A percentile compares a stretch with the other conserved stretches of the same genome.
These are phyloP conservation scores for Torymus aiolomorphi DNA, from an alignment of 2,888 invertebrate genomes.

Conservation along the genomic window DNA sequence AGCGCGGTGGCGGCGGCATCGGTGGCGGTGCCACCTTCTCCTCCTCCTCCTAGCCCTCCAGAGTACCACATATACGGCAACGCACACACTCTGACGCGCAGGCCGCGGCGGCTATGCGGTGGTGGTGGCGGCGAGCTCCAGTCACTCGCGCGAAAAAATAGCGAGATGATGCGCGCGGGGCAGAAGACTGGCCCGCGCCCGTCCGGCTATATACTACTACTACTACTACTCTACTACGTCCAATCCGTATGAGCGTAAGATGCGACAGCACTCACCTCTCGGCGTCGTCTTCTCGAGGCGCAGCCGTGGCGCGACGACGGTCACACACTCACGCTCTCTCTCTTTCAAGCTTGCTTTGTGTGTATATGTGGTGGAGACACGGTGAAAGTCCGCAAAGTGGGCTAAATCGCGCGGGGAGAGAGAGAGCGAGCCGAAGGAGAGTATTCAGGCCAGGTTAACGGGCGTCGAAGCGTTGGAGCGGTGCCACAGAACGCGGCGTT, in stretches of 20 bases:
- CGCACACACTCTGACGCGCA: neutral
- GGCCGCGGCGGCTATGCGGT: neutral
- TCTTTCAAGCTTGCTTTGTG: neutral
- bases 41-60: neutral
- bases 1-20: slow-evolving; percentile 4
- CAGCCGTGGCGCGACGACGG: neutral
- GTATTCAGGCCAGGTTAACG: slow-evolving; percentile 49
- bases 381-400: slow-evolving; percentile 55
- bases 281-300: neutral
- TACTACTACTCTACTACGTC: no score
- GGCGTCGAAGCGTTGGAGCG: slow-evolving; percentile 29
- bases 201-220: no score
- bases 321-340: no score
- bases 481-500: slow-evolving; percentile 29
- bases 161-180: no score
- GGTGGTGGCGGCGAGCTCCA: no score
- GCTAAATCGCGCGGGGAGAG: slow-evolving; percentile 30
- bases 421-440: no score
- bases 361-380: no score
- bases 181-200: no score
- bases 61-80: no score
- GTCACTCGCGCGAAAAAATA: no score
- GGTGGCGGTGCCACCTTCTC: neutral
- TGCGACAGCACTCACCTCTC: slow-evolving; percentile 23
- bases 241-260: no score